Conservation (phyloP, 2,113 vertebrate genomes). For the Anseranas semipalmata region DNA sequence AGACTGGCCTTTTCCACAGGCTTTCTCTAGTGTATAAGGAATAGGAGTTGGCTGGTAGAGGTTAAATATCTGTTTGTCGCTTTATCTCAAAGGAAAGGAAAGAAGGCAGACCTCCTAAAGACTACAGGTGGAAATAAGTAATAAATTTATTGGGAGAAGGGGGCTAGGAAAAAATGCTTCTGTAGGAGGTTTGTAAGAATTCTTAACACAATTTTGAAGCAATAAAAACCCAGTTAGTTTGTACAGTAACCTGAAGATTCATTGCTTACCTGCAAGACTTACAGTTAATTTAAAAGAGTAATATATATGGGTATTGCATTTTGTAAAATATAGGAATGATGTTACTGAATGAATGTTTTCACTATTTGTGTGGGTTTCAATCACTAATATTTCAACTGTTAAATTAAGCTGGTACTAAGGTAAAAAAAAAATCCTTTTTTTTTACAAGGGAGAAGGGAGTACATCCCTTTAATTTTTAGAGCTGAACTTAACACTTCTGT, state of each 20-base stretch:
- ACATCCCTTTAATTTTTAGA: neutral
- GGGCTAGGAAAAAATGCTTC: neutral
- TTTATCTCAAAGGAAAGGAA: neutral
- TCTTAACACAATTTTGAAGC: neutral
- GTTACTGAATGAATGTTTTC: neutral
- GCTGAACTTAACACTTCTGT: neutral
- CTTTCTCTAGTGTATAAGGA: neutral
- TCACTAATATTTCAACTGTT: neutral
- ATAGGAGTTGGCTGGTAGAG: neutral
- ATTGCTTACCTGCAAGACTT: neutral
- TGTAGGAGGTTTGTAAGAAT: neutral
- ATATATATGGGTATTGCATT: neutral
- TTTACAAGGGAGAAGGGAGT: neutral
- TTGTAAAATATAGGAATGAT: neutral
- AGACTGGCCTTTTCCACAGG: neutral
- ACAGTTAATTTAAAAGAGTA: neutral
- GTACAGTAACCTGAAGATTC: neutral
- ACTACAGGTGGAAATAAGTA: neutral
- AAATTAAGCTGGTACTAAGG: neutral
- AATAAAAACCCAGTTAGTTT: neutral
- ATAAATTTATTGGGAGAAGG: neutral
- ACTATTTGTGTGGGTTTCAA: neutral
- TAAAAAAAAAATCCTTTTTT: neutral
- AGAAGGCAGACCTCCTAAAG: neutral
- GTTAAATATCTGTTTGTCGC: neutral